Evolutionary conservation across 2,113 vertebrate species (phyloP).

Genomic region (Plecotus auritus): DNA sequence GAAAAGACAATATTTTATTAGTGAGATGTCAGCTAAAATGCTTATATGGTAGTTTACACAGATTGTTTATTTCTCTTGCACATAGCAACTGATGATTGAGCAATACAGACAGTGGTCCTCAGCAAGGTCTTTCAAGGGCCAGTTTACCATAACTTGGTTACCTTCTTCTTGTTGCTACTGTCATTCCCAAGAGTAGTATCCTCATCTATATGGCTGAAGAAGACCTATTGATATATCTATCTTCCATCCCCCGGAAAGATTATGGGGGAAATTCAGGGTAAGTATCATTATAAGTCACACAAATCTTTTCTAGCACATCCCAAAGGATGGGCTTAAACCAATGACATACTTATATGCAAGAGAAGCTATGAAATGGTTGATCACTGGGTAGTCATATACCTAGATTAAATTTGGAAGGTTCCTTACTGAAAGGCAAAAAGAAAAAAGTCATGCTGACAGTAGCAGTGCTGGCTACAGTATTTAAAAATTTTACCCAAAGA

Average conservation of each 20-base stretch:
- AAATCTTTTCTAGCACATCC: background rate
- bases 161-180: background rate
- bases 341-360: background rate
- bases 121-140: background rate
- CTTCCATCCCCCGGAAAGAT: background rate
- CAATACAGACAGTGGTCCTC: background rate
- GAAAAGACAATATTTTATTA: background rate
- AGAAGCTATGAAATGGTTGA: background rate
- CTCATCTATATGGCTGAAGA: background rate
- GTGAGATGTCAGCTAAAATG: background rate
- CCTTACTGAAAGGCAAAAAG: background rate
- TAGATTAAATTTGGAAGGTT: background rate
- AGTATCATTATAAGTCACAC: background rate
- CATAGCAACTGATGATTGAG: background rate
- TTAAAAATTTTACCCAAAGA: background rate
- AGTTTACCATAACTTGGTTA: background rate
- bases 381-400: background rate
- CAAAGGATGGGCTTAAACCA: background rate
- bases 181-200: background rate
- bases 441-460: background rate
- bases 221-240: background rate
- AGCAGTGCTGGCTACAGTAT: background rate
- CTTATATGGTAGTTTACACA: background rate
- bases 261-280: background rate
- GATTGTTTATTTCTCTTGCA: background rate